Evolutionary conservation across 2,888 invertebrate species (phyloP).

Genomic region (Dasysyrphus tricinctus): DNA sequence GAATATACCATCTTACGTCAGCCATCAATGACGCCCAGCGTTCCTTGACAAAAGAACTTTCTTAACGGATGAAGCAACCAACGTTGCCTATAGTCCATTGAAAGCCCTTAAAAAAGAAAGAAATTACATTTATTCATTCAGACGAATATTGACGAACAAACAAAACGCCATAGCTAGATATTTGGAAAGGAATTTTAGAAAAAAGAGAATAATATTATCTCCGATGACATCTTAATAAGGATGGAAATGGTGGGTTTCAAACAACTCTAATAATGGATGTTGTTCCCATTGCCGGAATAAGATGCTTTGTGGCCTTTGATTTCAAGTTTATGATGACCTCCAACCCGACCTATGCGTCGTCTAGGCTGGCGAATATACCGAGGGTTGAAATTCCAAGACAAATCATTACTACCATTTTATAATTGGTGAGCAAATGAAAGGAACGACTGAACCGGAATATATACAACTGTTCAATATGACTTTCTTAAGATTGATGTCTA

Average conservation of each 20-base stretch:
- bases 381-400: no score
- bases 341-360: no score
- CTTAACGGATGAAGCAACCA: constrained; percentile 45
- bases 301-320: background rate
- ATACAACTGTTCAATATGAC: no score
- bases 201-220: constrained; percentile 54
- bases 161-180: constrained; percentile 24
- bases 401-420: no score
- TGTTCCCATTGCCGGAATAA: background rate
- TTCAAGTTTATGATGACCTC: background rate
- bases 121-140: constrained; percentile 53
- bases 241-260: constrained; percentile 7
- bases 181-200: constrained; percentile 36
- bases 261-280: constrained; percentile 48
- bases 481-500: no score
- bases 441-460: no score
- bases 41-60: constrained; percentile 54
- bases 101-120: constrained; percentile 13
- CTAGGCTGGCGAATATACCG: no score
- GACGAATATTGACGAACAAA: constrained; percentile 50
- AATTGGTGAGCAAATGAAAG: no score
- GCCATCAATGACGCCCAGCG: constrained; percentile 42
- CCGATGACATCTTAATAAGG: constrained; percentile 67
- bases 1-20: constrained; percentile 13
- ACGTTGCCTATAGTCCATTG: constrained; percentile 8